These are phyloP conservation scores for Colaptes auratus DNA, from an alignment of 2,113 vertebrate species.

Conservation along the genomic window DNA sequence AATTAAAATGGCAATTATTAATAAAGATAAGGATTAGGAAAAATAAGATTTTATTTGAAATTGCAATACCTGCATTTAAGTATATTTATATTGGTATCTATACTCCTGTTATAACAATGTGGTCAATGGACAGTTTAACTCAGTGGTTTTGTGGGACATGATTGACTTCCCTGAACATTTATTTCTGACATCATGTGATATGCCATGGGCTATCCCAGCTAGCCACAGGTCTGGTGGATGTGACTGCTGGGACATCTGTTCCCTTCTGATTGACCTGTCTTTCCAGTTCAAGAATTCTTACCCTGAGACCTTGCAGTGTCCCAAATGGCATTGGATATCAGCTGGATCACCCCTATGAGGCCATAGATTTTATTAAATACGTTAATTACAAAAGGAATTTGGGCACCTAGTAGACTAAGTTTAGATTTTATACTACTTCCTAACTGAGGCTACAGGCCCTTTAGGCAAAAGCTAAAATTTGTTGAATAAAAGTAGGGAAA, in stretches of 20 bases:
- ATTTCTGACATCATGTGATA: neutral
- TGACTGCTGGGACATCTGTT: neutral
- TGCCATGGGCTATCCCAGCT: neutral
- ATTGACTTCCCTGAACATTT: neutral
- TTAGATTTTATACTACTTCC: neutral
- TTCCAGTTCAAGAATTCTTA: neutral
- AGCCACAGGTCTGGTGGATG: neutral
- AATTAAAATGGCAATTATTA: neutral
- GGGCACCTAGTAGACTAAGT: neutral
- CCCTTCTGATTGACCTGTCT: neutral
- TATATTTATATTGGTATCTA: neutral
- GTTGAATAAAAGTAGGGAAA: conserved; percentile 3
- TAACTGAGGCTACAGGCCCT: neutral
- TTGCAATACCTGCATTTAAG: neutral
- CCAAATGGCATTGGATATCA: neutral
- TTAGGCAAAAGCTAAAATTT: neutral
- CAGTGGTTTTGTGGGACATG: accelerated
- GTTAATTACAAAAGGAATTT: neutral
- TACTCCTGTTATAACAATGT: neutral
- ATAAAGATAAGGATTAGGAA: neutral
- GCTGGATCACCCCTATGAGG: neutral
- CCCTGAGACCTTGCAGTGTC: neutral
- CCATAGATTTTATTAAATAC: neutral
- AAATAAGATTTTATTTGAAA: neutral
- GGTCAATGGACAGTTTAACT: neutral